Base-by-base conservation (phyloP, 2,888 invertebrate species). In the Sesia bembeciformis region DNA sequence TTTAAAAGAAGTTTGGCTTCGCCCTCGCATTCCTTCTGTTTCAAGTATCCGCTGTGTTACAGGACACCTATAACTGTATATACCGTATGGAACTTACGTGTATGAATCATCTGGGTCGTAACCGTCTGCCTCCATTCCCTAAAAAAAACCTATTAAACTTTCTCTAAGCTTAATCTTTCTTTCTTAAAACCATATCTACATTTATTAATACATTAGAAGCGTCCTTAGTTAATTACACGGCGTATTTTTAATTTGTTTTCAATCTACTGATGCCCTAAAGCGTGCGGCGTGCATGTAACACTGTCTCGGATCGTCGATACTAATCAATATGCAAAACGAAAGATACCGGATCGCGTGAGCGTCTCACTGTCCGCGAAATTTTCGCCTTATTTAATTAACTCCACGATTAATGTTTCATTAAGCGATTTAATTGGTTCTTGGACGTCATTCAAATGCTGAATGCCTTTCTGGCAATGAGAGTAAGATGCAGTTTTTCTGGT, bases 261-360 rank as follows among this genome's bases (percentile, higher is more conserved):
- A 46, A 46, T 46, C 4, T 46, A 46, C 5, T n/a, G 8, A 8
- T 8, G 46, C 46, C 46, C 46, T 46, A 46, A 46, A 46, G 46
- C 46, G 46, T 23, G 23, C 23, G 23, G 23, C 23, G 23, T 23
- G 42, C 7, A 5, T 42, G 58, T 55, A 53, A 51, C 56, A 53
- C 54, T 54, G 51, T 52, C 59, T 60, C 23, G 23, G 64, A 67
- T 68, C 65, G 60, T 64, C 64, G 76, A 74, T 72, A 65, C 70
- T 78, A 76, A 81, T 82, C 80, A 81, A 79, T 78, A 82, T 81
- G 81, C 80, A 78, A 80, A 78, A 67, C 64, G 62, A 39, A 5
- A 50, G 61, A 60, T 60, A 54, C 42, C 41, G 49, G 56, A 68
- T 70, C 64, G 72, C 72, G 67, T 70, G 70, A 63, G 66, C 58